Base-by-base conservation (phyloP, 1,140 invertebrate species). In the Pseudobourletiella spinata region DNA sequence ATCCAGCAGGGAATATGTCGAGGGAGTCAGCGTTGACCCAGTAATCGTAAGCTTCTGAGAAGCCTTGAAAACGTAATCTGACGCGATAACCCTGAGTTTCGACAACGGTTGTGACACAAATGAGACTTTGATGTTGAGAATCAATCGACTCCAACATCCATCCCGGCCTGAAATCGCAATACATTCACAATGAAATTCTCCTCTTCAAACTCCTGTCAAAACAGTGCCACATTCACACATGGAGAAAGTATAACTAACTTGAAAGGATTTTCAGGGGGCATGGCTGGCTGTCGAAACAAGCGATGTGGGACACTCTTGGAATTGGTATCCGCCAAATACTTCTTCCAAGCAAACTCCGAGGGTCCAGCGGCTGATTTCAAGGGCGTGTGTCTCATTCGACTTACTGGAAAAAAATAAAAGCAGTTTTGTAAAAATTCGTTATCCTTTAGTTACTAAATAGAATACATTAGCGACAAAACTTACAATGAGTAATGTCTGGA, bases 61-160 rank as follows among this genome's bases (percentile, higher is more conserved):
- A 96, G 2, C 90, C 92, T 77, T 96, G 93, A 76, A 98, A 95
- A 75, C 92, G 89, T 3, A 97, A 76, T 58, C 90, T 81, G 69
- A 97, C 77, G 32, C 94, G 79, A 73, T 87, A 88, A 24, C 88
- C 82, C 67, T 84, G 82, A 48, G 90, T 82, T 76, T 95, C 90
- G 0, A 84, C 84, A 18, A 96, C 86, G 18, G 85, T 87, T 25
- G 93, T 80, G 25, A 93, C 90, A 75, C 91, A 94, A 73, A 92
- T 93, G 50, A 89, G 76, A 0, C 87, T 86, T 56, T 90, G 91
- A 76, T 94, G 88, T 69, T 87, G 83, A 0, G 91, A 92, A 78
- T 98, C 93, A 61, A 95, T 90, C 0, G 89, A 92, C 79, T 97
- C 94, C 54, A 96, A 72, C 72, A 91, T 90, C 90, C 95, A 93